Evolutionary conservation across 2,888 invertebrate genomes (phyloP).

Genomic region (Drosophila picticornis): DNA sequence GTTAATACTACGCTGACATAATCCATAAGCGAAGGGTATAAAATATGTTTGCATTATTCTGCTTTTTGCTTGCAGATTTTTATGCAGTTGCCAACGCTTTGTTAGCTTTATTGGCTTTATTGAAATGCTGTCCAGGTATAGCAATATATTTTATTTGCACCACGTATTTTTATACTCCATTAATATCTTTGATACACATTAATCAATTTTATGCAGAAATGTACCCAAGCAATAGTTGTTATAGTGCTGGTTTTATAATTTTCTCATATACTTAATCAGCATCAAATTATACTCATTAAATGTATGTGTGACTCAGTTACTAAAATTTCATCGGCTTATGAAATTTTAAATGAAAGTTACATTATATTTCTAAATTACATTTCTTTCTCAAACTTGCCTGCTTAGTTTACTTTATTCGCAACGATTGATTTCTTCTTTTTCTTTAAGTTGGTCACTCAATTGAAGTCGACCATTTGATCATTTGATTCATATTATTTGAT

Average conservation of each 20-base stretch:
- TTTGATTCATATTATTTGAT: not conserved
- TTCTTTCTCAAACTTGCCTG: not conserved
- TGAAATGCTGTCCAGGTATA: slow-evolving; percentile 24
- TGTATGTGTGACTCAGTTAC: not conserved
- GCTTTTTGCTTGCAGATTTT: slow-evolving; percentile 15
- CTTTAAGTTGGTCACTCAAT: not conserved
- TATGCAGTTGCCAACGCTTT: slow-evolving; percentile 15
- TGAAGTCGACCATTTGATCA: not conserved
- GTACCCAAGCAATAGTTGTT: slow-evolving; percentile 18
- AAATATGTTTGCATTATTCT: too few relatives aligned
- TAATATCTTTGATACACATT: slow-evolving; percentile 8
- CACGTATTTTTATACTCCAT: slow-evolving; percentile 18
- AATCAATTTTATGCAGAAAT: slow-evolving; percentile 1
- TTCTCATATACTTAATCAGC: not conserved
- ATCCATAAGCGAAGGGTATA: not conserved
- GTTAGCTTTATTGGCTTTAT: slow-evolving; percentile 30
- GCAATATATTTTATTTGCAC: slow-evolving; percentile 35
- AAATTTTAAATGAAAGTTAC: not conserved
- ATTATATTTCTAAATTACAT: not conserved
- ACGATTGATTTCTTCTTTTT: not conserved
- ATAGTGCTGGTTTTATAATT: not conserved
- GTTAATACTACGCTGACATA: not conserved
- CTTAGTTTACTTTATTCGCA: not conserved
- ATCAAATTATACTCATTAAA: not conserved
- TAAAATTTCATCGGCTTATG: not conserved